These are phyloP conservation scores for Eclectus roratus DNA, from an alignment of 2,113 vertebrate species.

Conservation along the genomic window DNA sequence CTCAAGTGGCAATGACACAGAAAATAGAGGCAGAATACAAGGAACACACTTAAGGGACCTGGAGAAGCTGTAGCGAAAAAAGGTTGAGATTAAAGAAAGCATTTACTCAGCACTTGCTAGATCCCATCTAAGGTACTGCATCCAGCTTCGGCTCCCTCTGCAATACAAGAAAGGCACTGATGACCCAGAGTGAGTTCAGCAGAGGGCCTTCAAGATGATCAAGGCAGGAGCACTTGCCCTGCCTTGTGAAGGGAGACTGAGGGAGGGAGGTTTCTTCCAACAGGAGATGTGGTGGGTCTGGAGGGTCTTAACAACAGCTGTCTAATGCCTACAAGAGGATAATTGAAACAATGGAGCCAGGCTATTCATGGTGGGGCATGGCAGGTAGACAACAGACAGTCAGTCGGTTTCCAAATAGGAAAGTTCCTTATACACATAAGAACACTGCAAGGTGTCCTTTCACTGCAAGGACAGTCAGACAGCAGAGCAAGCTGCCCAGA, in stretches of 20 bases:
- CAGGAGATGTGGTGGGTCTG: neutral
- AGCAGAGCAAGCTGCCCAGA: neutral
- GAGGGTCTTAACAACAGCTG: neutral
- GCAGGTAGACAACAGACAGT: neutral
- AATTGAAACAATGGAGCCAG: neutral
- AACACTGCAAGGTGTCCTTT: neutral
- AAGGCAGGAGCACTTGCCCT: neutral
- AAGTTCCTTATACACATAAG: neutral
- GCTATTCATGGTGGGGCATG: neutral
- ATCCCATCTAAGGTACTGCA: neutral
- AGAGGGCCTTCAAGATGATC: neutral
- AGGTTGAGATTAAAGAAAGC: neutral
- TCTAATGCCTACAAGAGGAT: neutral
- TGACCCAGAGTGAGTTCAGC: neutral
- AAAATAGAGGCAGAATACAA: neutral
- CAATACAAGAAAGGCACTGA: rapidly evolving
- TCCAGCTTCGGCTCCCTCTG: neutral
- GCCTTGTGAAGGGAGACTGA: neutral
- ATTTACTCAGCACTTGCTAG: neutral
- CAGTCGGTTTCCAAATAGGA: neutral
- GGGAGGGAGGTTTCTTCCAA: neutral
- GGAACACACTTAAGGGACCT: neutral
- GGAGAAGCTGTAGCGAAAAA: neutral
- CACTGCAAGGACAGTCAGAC: neutral
- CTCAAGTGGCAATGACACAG: neutral